A percentile compares a stretch with the other conserved stretches of the same genome.
phyloP scores from a whole-genome alignment of 1,140 invertebrate species.

The Heliothis subflexa region DNA sequence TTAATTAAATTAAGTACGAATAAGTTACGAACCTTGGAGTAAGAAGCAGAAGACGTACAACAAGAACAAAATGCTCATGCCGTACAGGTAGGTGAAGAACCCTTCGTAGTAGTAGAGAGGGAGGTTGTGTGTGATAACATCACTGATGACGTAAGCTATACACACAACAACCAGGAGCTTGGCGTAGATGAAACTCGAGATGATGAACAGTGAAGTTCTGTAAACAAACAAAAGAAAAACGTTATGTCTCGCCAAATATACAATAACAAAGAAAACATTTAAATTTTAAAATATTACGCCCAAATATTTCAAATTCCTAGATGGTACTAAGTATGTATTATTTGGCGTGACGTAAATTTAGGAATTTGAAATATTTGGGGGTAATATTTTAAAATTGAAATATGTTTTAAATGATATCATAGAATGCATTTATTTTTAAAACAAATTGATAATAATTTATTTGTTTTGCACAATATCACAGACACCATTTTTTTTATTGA shows the following conservation, averaged over 20 bases:
- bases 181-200: conserved; percentile 97
- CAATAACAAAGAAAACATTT: too few species aligned
- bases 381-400: too few species aligned
- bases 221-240: conserved; percentile 62
- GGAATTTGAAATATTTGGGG: too few species aligned
- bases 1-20: background rate
- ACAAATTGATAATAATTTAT: too few species aligned
- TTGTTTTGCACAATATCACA: too few species aligned
- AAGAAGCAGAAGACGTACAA: conserved; percentile 99
- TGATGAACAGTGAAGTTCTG: conserved; percentile 97
- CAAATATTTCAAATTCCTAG: too few species aligned
- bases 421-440: too few species aligned
- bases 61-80: conserved; percentile 97
- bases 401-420: too few species aligned
- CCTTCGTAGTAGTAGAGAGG: conserved; percentile 97
- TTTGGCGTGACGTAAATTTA: too few species aligned
- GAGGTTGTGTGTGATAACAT: conserved; percentile 96
- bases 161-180: conserved; percentile 96
- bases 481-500: too few species aligned
- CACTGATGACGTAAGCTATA: conserved; percentile 96
- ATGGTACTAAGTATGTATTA: too few species aligned
- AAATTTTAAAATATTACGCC: too few species aligned
- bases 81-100: conserved; percentile 99
- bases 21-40: conserved; percentile 89
- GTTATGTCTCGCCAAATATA: background rate